Percentiles rank a stretch among this genome's conserved stretches.
Conservation (phyloP, 2,113 vertebrate species). For the Trochalopteron elliotii region DNA sequence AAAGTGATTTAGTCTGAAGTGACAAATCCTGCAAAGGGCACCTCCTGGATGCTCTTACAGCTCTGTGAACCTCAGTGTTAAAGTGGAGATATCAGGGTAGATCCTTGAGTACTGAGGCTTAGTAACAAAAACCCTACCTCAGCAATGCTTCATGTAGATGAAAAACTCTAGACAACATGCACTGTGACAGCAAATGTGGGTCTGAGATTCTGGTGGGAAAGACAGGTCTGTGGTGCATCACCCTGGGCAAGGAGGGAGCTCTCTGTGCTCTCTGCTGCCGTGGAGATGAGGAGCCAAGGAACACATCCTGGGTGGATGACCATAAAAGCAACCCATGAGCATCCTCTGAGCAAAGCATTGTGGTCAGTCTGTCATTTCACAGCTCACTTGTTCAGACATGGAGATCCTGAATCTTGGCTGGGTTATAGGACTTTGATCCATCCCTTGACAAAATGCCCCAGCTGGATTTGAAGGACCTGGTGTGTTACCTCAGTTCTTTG, state of each 20-base stretch:
- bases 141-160: neutral
- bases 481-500: neutral
- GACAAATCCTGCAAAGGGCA: neutral
- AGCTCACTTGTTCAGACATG: neutral
- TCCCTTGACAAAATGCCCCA: neutral
- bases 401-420: neutral
- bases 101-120: neutral
- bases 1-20: neutral
- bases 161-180: neutral
- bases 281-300: neutral
- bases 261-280: neutral
- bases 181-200: neutral
- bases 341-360: neutral
- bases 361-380: accelerated
- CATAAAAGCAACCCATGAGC: neutral
- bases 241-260: accelerated
- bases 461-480: neutral
- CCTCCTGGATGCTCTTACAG: neutral
- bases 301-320: neutral
- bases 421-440: neutral
- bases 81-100: neutral
- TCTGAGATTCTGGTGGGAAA: neutral
- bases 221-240: neutral
- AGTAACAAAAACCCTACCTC: neutral
- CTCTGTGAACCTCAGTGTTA: neutral